Base-by-base conservation (phyloP, 1,140 invertebrate genomes). In the Bombus affinis region DNA sequence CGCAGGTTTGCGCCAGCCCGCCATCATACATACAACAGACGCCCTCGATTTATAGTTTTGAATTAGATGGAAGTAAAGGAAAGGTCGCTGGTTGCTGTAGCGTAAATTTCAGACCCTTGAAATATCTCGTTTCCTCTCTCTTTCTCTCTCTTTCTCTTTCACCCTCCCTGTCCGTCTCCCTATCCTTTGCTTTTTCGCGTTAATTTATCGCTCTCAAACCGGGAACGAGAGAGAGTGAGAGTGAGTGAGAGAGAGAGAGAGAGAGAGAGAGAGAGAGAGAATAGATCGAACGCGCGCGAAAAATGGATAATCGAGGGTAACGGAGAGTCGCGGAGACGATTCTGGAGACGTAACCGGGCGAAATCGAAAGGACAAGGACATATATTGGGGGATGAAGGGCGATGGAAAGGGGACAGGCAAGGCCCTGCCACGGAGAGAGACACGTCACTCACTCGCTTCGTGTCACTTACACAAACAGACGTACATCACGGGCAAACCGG, bases 391-490 rank as follows among this genome's bases (percentile, higher is more conserved):
- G 37, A 53, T 44, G 75, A 35, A 82, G 84, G 83, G 35, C 71
- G 83, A 59, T 66, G 77, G 82, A 53, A 37, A 37, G 77, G 76
- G 81, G 39, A 70, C 71, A 77, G 82, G 83, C 66, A 1, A 74
- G 85, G 81, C 79, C 88, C 86, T 90, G 77, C 76, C 81, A 53
- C 37, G 37, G 89, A 92, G 92, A 93, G 92, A 92, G 91, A 93
- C 92, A 90, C 92, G 94, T 95, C 94, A 95, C 91, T 95, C 94
- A 94, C 92, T 94, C 90, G 89, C 89, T 92, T 86, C 92, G 93
- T 94, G 94, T 95, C 95, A 95, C 94, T 95, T 95, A 94, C 95
- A 95, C 94, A 95, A 95, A 94, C 95, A 94, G 93, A 94, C 93
- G 94, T 95, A 95, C 94, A 95, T 95, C 94, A 95, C 91, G 91